These are phyloP conservation scores for Tenthredo notha DNA, from an alignment of 2,888 invertebrate species.

Conservation along the genomic window DNA sequence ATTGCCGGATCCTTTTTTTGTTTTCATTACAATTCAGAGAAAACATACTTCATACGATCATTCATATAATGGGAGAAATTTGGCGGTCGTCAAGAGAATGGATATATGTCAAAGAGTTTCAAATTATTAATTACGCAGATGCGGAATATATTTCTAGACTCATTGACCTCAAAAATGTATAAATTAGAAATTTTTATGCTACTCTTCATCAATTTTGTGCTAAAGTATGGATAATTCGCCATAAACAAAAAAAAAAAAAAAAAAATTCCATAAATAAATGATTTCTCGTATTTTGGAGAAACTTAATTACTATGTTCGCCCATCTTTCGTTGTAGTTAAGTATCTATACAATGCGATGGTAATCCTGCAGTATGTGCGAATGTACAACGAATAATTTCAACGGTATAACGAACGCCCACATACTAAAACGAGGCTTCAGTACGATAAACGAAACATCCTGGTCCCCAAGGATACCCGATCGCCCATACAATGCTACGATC, in stretches of 20 bases:
- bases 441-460: constrained; percentile 29
- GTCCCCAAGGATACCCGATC: constrained; percentile 35
- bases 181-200: background rate
- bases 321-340: background rate
- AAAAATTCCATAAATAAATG: background rate
- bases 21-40: background rate
- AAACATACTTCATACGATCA: background rate
- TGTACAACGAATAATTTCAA: background rate
- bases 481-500: constrained; percentile 32
- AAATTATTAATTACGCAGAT: background rate
- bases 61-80: background rate
- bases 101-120: background rate
- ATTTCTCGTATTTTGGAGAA: background rate
- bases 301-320: background rate
- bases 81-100: background rate
- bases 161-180: background rate
- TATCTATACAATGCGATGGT: background rate
- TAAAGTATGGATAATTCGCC: background rate
- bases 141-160: background rate
- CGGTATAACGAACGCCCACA: constrained; percentile 16
- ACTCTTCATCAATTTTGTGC: background rate
- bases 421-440: background rate
- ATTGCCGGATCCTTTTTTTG: background rate
- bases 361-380: background rate
- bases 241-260: too few species aligned